Conservation (phyloP, 2,797 vertebrate species). For the Dermochelys coriacea region DNA sequence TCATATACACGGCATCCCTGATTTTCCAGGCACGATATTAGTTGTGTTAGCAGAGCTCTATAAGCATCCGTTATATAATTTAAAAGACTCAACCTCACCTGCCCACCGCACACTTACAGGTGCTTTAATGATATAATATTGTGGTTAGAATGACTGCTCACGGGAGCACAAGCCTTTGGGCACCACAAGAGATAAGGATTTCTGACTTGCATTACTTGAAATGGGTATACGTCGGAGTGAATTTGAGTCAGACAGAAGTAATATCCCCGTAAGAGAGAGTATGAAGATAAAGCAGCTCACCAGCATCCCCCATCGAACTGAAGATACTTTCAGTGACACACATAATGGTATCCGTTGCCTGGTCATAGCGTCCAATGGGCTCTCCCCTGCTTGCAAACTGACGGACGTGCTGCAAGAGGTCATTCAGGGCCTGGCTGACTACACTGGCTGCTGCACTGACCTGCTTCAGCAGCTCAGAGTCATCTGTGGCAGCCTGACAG, state of each 20-base stretch:
- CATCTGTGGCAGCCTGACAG: conserved; percentile 92
- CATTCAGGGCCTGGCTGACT: conserved; percentile 95
- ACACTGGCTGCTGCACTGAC: conserved; percentile 91
- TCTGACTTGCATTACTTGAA: neutral
- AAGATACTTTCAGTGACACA: conserved; percentile 99
- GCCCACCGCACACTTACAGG: rapidly evolving
- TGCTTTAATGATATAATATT: neutral
- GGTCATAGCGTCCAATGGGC: conserved; percentile 98
- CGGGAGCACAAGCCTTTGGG: rapidly evolving
- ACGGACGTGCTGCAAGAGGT: conserved; percentile 96
- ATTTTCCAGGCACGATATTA: rapidly evolving
- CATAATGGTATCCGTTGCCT: conserved; percentile 99
- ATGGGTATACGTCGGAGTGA: rapidly evolving
- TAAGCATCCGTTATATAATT: neutral
- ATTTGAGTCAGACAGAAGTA: rapidly evolving
- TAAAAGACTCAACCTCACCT: neutral
- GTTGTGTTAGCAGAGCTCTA: neutral
- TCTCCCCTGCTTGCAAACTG: conserved; percentile 97
- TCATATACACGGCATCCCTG: neutral
- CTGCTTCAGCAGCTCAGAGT: conserved; percentile 93
- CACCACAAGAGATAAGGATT: neutral
- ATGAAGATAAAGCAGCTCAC: conserved; percentile 78
- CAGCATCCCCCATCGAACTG: conserved; percentile 98
- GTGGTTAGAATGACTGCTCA: rapidly evolving
- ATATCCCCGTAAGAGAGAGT: rapidly evolving